phyloP scores from a whole-genome alignment of 2,113 vertebrate species.

The Odobenus rosmarus region DNA sequence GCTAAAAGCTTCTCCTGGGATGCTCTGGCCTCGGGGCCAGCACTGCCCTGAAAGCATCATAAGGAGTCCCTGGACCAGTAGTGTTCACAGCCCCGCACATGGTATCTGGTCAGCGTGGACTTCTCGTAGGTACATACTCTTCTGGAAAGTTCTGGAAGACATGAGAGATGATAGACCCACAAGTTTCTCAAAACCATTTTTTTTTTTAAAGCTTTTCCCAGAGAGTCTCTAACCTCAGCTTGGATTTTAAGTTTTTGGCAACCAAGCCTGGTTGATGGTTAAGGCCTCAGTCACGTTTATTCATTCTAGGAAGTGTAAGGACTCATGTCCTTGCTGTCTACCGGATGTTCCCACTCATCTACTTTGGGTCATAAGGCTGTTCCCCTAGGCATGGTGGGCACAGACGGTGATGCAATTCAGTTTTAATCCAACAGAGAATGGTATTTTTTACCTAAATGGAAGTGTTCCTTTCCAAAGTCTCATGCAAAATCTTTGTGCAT shows the following conservation, averaged over 20 bases:
- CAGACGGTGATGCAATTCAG: neutral
- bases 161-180: neutral
- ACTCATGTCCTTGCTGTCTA: neutral
- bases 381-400: neutral
- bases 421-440: neutral
- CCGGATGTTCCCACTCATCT: neutral
- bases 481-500: neutral
- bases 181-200: neutral
- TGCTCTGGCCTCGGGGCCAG: neutral
- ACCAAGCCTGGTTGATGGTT: neutral
- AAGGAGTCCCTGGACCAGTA: neutral
- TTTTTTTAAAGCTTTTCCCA: neutral
- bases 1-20: neutral
- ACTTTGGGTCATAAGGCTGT: neutral
- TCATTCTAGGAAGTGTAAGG: neutral
- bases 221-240: neutral
- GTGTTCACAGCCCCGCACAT: fast-evolving
- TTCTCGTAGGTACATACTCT: neutral
- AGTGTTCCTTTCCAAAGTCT: neutral
- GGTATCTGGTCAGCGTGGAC: neutral
- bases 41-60: too few relatives aligned
- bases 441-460: neutral
- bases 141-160: neutral
- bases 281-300: neutral
- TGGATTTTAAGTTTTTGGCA: neutral